These are phyloP conservation scores for Chelon labrosus DNA, from an alignment of 2,797 vertebrate genomes.

Conservation along the genomic window DNA sequence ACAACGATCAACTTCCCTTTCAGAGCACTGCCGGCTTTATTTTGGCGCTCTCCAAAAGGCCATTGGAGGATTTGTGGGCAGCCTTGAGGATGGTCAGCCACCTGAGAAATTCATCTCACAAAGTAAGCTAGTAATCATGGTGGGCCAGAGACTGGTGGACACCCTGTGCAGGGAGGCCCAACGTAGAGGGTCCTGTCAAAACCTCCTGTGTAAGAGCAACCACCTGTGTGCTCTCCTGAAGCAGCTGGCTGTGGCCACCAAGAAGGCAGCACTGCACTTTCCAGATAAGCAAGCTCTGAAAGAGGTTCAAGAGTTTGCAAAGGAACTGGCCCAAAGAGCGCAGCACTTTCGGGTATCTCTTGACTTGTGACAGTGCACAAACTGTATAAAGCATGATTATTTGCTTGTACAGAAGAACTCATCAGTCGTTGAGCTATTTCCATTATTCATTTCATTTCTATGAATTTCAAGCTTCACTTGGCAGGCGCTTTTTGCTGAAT, in stretches of 20 bases:
- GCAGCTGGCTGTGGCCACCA: conserved; percentile 92
- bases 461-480: conserved; percentile 6
- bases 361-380: conserved; percentile 70
- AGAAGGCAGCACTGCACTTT: conserved; percentile 88
- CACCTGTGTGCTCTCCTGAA: conserved; percentile 92
- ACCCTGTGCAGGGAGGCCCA: conserved; percentile 88
- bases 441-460: neutral
- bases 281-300: conserved; percentile 79
- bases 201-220: conserved; percentile 88
- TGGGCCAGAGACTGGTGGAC: conserved; percentile 95
- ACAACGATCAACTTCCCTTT: conserved; percentile 44
- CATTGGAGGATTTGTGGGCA: conserved; percentile 82
- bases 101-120: conserved; percentile 93
- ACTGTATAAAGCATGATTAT: neutral
- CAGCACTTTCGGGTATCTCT: conserved; percentile 87
- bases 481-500: neutral
- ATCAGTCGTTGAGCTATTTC: neutral
- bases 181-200: conserved; percentile 72
- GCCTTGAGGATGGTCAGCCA: conserved; percentile 84
- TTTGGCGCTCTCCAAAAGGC: conserved; percentile 94
- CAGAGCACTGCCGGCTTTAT: conserved; percentile 91
- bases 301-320: conserved; percentile 84
- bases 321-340: conserved; percentile 84
- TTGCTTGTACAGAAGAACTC: conserved; percentile 7
- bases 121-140: conserved; percentile 95